These are phyloP conservation scores for Rhopalosiphum nymphaeae DNA, from an alignment of 2,888 invertebrate species.

Conservation along the genomic window DNA sequence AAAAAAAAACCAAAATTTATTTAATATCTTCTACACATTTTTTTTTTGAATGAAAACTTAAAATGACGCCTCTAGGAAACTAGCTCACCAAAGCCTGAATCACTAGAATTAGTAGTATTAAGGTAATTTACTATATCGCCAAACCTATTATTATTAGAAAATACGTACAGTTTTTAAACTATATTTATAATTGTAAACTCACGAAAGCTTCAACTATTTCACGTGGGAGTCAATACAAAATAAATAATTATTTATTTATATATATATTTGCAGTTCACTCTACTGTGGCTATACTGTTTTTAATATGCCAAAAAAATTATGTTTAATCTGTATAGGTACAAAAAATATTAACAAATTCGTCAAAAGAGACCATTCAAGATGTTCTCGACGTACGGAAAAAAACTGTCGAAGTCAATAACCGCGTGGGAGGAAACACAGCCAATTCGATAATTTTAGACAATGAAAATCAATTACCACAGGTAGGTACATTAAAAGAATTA, in stretches of 20 bases:
- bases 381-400: conserved; percentile 60
- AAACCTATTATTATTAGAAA: conserved; percentile 52
- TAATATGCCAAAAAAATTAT: not conserved
- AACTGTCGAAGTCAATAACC: conserved; percentile 26
- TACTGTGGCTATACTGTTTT: not conserved
- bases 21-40: not conserved
- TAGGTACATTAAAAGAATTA: not conserved
- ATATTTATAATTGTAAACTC: not conserved
- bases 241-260: not conserved
- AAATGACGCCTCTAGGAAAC: conserved; percentile 45
- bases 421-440: conserved; percentile 11
- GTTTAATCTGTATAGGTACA: conserved; percentile 21
- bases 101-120: conserved; percentile 23
- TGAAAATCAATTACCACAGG: conserved; percentile 56
- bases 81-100: conserved; percentile 47
- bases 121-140: conserved; percentile 46
- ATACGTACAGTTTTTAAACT: not conserved
- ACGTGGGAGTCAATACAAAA: not conserved
- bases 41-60: conserved; percentile 29
- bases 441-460: conserved; percentile 26
- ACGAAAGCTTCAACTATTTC: conserved; percentile 5
- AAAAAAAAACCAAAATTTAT: not conserved
- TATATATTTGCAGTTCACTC: not conserved
- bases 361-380: conserved; percentile 50
- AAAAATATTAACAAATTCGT: conserved; percentile 24